These are phyloP conservation scores for Cephus spinipes DNA, from an alignment of 2,888 invertebrate species.

Conservation along the genomic window DNA sequence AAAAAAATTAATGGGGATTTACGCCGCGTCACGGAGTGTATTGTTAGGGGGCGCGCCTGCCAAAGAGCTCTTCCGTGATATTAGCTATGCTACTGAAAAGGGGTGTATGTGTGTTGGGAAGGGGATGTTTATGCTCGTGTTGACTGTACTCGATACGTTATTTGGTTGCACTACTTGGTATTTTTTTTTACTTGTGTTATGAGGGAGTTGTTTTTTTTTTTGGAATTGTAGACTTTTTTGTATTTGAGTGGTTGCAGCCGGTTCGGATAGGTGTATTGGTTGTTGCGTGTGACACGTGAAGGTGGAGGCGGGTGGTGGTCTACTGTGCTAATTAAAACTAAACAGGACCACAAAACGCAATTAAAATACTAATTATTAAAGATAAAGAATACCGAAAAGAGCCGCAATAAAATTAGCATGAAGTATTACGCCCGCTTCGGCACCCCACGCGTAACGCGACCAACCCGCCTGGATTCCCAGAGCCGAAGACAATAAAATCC, in stretches of 20 bases:
- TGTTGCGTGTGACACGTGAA: background rate
- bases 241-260: background rate
- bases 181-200: background rate
- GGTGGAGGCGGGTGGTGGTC: background rate
- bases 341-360: conserved; percentile 34
- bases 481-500: conserved; percentile 51
- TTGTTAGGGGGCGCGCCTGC: conserved; percentile 39
- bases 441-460: conserved; percentile 40
- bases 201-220: background rate
- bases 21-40: conserved; percentile 41
- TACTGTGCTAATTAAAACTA: conserved; percentile 21
- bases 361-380: conserved; percentile 53
- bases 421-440: conserved; percentile 47
- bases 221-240: background rate
- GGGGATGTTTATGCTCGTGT: background rate
- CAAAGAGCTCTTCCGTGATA: conserved; percentile 51
- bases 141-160: background rate
- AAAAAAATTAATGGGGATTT: conserved; percentile 58
- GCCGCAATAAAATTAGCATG: conserved; percentile 58
- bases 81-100: conserved; percentile 45
- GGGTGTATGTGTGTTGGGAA: conserved; percentile 19
- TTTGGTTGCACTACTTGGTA: background rate
- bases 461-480: conserved; percentile 24
- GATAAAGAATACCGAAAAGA: conserved; percentile 50
- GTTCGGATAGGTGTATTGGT: background rate